Conservation (phyloP, 2,888 invertebrate genomes). For the Stenodema calcarata region DNA sequence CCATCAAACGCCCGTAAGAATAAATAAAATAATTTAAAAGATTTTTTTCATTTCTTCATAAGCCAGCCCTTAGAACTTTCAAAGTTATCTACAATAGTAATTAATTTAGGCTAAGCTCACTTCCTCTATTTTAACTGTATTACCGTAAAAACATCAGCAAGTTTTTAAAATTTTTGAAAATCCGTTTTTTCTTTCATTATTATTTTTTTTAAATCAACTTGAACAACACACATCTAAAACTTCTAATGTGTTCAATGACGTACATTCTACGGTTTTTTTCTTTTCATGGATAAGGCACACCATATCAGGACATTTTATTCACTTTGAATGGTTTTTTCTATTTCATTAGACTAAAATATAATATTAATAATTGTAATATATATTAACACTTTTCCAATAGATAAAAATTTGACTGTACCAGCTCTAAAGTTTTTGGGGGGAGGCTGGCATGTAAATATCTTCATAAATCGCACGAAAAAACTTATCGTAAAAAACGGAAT, state of each 20-base stretch:
- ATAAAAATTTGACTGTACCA: slow-evolving; percentile 44
- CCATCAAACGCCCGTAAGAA: neutral
- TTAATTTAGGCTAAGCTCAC: slow-evolving; percentile 44
- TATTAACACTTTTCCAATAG: slow-evolving; percentile 32
- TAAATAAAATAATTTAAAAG: neutral
- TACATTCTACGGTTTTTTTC: slow-evolving; percentile 49
- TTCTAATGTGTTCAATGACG: slow-evolving; percentile 51
- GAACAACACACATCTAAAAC: slow-evolving; percentile 51
- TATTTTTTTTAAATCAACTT: slow-evolving; percentile 3
- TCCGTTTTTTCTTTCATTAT: neutral
- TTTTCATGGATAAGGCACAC: slow-evolving; percentile 57
- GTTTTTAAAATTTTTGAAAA: neutral
- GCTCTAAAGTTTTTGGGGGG: neutral
- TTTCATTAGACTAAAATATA: slow-evolving; percentile 53
- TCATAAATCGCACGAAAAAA: neutral
- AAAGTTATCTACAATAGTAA: slow-evolving; percentile 2
- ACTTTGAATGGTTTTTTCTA: slow-evolving; percentile 40
- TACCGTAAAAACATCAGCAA: slow-evolving; percentile 17
- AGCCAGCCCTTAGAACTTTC: slow-evolving; percentile 12
- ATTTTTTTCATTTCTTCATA: neutral
- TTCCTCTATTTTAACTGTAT: slow-evolving; percentile 25
- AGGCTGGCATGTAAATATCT: neutral
- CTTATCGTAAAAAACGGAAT: slow-evolving; percentile 48
- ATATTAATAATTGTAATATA: slow-evolving; percentile 48
- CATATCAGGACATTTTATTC: slow-evolving; percentile 56